Evolutionary conservation across 2,113 vertebrate genomes (phyloP).

Genomic region (Varanus komodoensis): DNA sequence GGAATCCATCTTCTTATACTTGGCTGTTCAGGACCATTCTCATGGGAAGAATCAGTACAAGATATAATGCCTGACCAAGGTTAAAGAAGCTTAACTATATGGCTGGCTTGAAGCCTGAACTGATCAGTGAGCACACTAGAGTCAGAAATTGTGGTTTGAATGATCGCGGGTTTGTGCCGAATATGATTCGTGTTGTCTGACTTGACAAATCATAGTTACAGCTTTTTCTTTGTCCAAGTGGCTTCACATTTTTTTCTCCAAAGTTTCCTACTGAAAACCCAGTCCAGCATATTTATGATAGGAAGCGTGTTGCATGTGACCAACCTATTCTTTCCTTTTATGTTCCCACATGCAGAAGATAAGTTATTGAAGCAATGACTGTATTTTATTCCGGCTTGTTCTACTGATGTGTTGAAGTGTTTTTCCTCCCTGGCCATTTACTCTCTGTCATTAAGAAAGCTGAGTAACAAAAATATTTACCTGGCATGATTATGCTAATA

Average conservation of each 20-base stretch:
- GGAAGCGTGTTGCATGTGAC: conserved; percentile 37
- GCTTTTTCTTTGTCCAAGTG: neutral
- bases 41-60: neutral
- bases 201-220: neutral
- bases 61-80: no score
- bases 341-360: conserved; percentile 17
- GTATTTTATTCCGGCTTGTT: conserved; percentile 36
- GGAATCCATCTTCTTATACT: neutral
- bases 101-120: neutral
- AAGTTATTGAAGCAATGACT: conserved; percentile 52
- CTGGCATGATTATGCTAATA: conserved; percentile 50
- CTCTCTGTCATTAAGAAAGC: conserved; percentile 37
- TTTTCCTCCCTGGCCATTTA: conserved; percentile 16
- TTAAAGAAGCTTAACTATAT: neutral
- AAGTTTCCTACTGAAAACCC: neutral
- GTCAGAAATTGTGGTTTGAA: neutral
- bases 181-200: neutral
- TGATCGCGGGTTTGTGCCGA: neutral
- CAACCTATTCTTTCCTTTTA: conserved; percentile 51
- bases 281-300: conserved; percentile 42
- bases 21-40: neutral
- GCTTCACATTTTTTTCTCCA: conserved; percentile 45
- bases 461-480: conserved; percentile 29
- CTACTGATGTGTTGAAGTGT: conserved; percentile 40
- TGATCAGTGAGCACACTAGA: neutral